These are phyloP conservation scores for Aplysina aerophoba DNA, from an alignment of 37 sponge, comb jelly and placozoan genomes.

Conservation along the genomic window DNA sequence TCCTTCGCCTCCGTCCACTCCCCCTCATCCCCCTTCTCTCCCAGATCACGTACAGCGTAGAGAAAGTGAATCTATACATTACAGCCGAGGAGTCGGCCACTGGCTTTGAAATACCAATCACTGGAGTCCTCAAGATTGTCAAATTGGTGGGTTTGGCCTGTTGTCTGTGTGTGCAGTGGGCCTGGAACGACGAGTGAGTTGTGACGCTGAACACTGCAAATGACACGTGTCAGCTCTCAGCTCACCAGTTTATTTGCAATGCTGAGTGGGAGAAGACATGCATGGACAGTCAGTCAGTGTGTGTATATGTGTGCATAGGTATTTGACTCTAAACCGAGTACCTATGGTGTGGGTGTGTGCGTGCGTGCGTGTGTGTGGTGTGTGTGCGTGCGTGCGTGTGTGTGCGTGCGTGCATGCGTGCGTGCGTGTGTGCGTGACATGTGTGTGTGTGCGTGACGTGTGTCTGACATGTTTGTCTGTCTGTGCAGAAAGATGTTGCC, in stretches of 20 bases:
- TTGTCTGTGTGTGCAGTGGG: not conserved
- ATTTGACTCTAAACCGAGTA: too few relatives aligned
- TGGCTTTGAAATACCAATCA: constrained; percentile 68
- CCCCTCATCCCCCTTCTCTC: not conserved
- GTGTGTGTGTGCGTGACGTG: not conserved
- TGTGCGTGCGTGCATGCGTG: constrained; percentile 1
- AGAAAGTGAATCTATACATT: constrained; percentile 65
- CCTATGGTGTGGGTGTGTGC: not conserved
- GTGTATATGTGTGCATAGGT: too few relatives aligned
- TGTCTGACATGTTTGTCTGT: not conserved
- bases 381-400: not conserved
- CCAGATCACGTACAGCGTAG: constrained; percentile 4
- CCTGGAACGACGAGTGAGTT: not conserved
- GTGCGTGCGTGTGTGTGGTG: too few relatives aligned
- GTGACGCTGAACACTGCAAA: not conserved
- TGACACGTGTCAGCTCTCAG: not conserved
- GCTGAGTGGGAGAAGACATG: too few relatives aligned
- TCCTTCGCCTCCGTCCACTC: too few relatives aligned
- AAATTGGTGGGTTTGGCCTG: constrained; percentile 45
- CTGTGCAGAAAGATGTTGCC: constrained; percentile 19
- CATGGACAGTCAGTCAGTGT: too few relatives aligned
- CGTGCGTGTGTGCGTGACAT: not conserved
- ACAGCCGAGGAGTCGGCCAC: constrained; percentile 77
- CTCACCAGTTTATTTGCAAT: too few relatives aligned
- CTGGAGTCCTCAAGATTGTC: constrained; percentile 49